Evolutionary conservation across 2,888 invertebrate species (phyloP), one percentile per base, ranked within the genome.

Genomic region (Drosophila stalkeri): DNA sequence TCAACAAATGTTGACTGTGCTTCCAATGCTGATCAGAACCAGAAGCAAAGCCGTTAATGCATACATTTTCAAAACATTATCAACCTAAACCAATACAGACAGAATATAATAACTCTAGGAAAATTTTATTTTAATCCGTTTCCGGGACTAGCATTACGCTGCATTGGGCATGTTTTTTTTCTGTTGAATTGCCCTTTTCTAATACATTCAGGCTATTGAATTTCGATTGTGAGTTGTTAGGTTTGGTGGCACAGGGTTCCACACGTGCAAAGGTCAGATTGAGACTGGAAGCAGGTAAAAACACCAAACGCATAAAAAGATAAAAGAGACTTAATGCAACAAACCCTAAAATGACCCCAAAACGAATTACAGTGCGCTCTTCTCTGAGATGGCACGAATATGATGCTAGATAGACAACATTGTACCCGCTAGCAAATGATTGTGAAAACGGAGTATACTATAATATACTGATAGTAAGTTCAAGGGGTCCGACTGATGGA

Each of bases 211-310:
- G 61, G 64, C 63, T 69, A 78, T 39, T 44, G 49, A 18, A 14
- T 56, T 56, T 49, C 35, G 47, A 67, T 67, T 67, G 68, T 68
- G 27, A 61, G 67, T 87, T 76, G 77, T 75, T 84, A 77, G 16
- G 69, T 81, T 81, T 82, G 82, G 20, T 46, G 44, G 44, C 44
- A 46, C 14, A 46, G 44, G 1, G 23, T 46, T 46, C 23, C 89
- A 91, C 91, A 91, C 91, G 91, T 91, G 91, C 92, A 91, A 90
- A 91, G 91, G 90, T 91, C 91, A 89, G 75, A 76, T 27, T 27
- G 54, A 72, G 63, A 59, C 44, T 47, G 64, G 37, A 54, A 7
- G 70, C 90, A 90, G 91, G 90, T 90, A 90, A 39, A 69, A 75
- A 79, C 64, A 71, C 75, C 67, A 72, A 65, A 68, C 62, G 65